phyloP scores from a whole-genome alignment of 1,140 invertebrate genomes.

The Dolichoris vasculosae region DNA sequence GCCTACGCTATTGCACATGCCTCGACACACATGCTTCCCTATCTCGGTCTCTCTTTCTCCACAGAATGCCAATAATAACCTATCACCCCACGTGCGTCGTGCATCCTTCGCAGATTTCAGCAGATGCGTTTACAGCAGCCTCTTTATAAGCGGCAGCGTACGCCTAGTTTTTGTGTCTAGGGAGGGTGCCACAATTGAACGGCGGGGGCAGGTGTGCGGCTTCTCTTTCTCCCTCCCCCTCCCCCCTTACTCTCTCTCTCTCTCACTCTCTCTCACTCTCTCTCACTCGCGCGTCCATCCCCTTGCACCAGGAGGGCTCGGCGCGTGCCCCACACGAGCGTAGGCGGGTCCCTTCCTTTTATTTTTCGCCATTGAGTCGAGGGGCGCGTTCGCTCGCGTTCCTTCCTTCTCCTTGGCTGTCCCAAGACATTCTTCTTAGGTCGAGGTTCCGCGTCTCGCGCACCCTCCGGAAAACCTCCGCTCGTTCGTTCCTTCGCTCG shows the following conservation, averaged over 20 bases:
- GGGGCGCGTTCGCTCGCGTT: conserved; percentile 20
- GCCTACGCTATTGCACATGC: conserved; percentile 55
- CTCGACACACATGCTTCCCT: neutral
- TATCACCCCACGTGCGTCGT: conserved; percentile 64
- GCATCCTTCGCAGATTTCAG: conserved; percentile 72
- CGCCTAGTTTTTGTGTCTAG: conserved; percentile 66
- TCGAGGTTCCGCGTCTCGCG: neutral
- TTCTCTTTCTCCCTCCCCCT: conserved; percentile 54
- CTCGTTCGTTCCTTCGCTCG: neutral
- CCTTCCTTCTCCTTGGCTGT: neutral
- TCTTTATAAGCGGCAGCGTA: conserved; percentile 15
- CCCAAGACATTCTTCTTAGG: conserved; percentile 4
- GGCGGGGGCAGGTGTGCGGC: conserved; percentile 72
- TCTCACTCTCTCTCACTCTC: no score
- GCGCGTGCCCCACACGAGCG: conserved; percentile 75
- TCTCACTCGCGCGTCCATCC: conserved; percentile 13
- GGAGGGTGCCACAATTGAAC: conserved; percentile 64
- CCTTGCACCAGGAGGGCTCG: conserved; percentile 43
- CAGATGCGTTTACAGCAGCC: conserved; percentile 64
- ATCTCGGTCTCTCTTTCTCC: neutral
- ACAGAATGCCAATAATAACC: conserved; percentile 74
- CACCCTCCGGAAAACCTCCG: conserved; percentile 26
- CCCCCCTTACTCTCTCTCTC: neutral
- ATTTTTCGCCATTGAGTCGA: conserved; percentile 58
- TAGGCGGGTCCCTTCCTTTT: conserved; percentile 66